These are phyloP conservation scores for Drosophila neotestacea DNA, from an alignment of 2,888 invertebrate species.

Conservation along the genomic window DNA sequence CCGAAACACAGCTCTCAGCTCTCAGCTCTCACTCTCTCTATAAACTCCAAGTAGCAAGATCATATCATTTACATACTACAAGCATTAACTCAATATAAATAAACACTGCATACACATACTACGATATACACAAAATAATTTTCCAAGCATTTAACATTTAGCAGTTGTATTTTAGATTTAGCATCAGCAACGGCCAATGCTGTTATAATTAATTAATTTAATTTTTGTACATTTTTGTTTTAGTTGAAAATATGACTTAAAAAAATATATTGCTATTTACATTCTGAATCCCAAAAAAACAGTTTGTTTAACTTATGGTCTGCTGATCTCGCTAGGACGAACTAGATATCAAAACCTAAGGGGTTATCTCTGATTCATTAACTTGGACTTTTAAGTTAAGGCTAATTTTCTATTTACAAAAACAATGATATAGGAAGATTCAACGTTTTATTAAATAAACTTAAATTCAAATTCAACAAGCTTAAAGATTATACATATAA, in stretches of 20 bases:
- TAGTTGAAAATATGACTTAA: conserved; percentile 69
- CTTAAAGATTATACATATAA: too few species aligned
- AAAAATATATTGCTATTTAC: conserved; percentile 73
- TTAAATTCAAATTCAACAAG: background rate
- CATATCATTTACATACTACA: conserved; percentile 62
- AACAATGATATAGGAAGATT: too few species aligned
- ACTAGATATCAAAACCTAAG: too few species aligned
- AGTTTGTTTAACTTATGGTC: conserved; percentile 29
- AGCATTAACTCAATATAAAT: conserved; percentile 50
- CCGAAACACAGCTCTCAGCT: conserved; percentile 34
- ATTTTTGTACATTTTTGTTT: conserved; percentile 79
- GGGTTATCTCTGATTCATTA: too few species aligned
- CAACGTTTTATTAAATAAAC: background rate
- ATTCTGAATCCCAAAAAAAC: conserved; percentile 70
- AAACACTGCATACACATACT: conserved; percentile 19
- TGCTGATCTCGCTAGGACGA: too few species aligned
- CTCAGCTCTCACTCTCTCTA: conserved; percentile 15
- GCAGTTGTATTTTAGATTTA: conserved; percentile 57
- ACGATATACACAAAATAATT: conserved; percentile 30
- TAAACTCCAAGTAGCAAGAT: conserved; percentile 53
- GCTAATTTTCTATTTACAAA: too few species aligned
- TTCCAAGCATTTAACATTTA: conserved; percentile 53
- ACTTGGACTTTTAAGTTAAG: background rate
- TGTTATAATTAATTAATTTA: conserved; percentile 51
- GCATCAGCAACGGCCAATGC: conserved; percentile 38